Evolutionary conservation across 2,113 vertebrate species (phyloP).

Genomic region (Bagarius yarrelli): DNA sequence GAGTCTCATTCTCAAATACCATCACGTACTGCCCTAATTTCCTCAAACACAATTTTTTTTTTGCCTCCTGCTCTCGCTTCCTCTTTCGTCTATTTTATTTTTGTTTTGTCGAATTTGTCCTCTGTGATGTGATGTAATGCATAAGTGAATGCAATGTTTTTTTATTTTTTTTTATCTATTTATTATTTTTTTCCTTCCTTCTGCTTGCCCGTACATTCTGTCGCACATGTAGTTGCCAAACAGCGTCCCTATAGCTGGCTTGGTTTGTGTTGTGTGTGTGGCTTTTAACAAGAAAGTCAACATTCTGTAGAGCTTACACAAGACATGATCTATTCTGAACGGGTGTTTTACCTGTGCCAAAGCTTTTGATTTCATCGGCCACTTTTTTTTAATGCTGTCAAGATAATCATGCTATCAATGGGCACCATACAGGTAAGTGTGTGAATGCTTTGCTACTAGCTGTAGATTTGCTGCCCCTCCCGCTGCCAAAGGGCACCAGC

Average conservation of each 20-base stretch:
- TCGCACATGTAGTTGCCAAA: neutral
- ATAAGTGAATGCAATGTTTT: neutral
- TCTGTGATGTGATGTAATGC: neutral
- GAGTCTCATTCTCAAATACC: neutral
- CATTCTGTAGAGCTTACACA: slow-evolving; percentile 66
- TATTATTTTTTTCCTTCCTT: neutral
- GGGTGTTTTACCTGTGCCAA: too few species aligned
- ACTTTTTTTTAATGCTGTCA: too few species aligned
- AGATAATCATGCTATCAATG: too few species aligned
- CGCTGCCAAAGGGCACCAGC: too few species aligned
- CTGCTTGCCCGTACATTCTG: neutral
- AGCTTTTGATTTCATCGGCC: too few species aligned
- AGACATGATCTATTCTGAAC: slow-evolving; percentile 63
- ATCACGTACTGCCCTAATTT: neutral
- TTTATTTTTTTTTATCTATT: too few species aligned
- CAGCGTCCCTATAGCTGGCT: neutral
- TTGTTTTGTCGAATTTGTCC: neutral
- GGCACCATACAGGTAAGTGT: too few species aligned
- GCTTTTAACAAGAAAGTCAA: slow-evolving; percentile 75
- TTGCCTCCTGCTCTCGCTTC: neutral
- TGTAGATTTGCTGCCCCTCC: too few species aligned
- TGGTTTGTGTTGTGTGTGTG: neutral
- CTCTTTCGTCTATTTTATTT: neutral
- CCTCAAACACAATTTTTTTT: neutral
- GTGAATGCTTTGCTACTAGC: too few species aligned